Evolutionary conservation across 2,888 invertebrate species (phyloP), one percentile per base, ranked within the genome.

Genomic region (Erebia ligea): DNA sequence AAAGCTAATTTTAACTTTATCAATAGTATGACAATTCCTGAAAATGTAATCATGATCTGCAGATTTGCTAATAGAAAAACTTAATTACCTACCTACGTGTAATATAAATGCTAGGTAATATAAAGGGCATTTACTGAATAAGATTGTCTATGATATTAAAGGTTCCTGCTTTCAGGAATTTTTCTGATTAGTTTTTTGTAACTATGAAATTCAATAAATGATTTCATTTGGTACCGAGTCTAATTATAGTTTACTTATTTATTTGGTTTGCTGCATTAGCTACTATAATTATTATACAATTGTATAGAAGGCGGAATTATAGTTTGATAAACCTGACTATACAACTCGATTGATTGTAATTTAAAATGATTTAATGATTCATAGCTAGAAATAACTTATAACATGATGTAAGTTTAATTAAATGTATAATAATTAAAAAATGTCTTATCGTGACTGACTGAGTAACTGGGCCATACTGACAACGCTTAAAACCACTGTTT

Each of bases 1-100:
- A 45, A 45, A 62, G 45, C 15, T 45, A 62, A 48, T 48, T 62
- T 62, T 62, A 21, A 45, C 45, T 45, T 45, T 45, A 48, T 48
- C 4, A 13, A 15, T 0, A 11, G 5, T n/a, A 19, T 13, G 42
- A 62, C 48, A 48, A 62, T 62, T 62, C 62, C 21, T 19, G 62
- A 62, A 62, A 62, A 45, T 62, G 48, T 62, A 62, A 62, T 62
- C 62, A 62, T 62, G 62, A 62, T 48, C 62, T 45, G 62, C 62
- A 62, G 45, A 45, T 45, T 45, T 62, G 61, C 21, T 19, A 19
- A 62, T 17, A 62, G 62, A 48, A 62, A 62, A 61, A 62, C 15
- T 62, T 62, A 48, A 62, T 62, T 62, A 48, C 21, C 19, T 13
- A 15, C 58, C n/a, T 40, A 3, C 45, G 4, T 21, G 45, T 21